phyloP scores from a whole-genome alignment of 2,888 invertebrate species.

The Erynnis tages region DNA sequence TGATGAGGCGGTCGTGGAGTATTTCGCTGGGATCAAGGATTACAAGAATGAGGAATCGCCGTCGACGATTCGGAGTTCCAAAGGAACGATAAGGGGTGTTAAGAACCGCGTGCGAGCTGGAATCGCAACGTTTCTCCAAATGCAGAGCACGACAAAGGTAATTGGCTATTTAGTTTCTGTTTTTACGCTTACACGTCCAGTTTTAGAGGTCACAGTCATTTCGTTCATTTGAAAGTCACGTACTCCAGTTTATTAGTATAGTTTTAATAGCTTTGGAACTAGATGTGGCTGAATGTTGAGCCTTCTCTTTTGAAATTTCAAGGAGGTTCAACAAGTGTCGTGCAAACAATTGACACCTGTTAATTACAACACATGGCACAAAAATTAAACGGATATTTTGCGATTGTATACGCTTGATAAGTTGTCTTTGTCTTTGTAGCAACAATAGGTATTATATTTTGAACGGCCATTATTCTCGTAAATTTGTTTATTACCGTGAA shows the following conservation, averaged over 20 bases:
- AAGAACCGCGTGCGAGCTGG: slow-evolving; percentile 97
- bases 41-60: slow-evolving; percentile 83
- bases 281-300: slow-evolving; percentile 12
- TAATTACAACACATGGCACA: slow-evolving; percentile 17
- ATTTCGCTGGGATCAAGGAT: slow-evolving; percentile 91
- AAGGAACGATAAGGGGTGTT: slow-evolving; percentile 96
- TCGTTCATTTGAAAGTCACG: slow-evolving; percentile 58
- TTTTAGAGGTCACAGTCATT: slow-evolving; percentile 67
- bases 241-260: slow-evolving; percentile 17
- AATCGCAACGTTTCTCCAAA: slow-evolving; percentile 96
- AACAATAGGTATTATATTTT: slow-evolving; percentile 20
- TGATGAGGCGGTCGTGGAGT: slow-evolving; percentile 82
- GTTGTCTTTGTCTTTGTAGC: slow-evolving; percentile 8
- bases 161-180: slow-evolving; percentile 48
- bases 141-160: slow-evolving; percentile 91
- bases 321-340: slow-evolving; percentile 12
- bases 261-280: slow-evolving; percentile 22
- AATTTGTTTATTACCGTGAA: slow-evolving; percentile 9
- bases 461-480: not conserved
- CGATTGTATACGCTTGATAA: slow-evolving; percentile 12
- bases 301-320: slow-evolving; percentile 17
- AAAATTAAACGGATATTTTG: slow-evolving; percentile 19
- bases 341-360: slow-evolving; percentile 23
- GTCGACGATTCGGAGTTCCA: slow-evolving; percentile 93
- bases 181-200: slow-evolving; percentile 60